Conservation (phyloP, 2,113 vertebrate genomes). For the Leptobrachium leishanense region DNA sequence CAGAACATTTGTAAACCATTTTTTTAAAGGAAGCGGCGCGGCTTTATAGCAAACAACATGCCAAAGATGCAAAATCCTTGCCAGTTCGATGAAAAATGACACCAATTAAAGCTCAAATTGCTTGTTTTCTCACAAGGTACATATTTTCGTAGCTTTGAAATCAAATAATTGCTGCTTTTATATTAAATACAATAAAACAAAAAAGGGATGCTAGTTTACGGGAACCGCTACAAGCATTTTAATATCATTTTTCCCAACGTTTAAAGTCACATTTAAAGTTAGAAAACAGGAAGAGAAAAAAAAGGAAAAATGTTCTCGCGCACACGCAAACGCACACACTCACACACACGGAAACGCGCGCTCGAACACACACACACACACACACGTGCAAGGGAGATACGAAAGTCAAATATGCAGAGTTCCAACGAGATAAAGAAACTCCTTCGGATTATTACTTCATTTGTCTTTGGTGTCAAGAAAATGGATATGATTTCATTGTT, state of each 20-base stretch:
- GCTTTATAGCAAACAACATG: slow-evolving; percentile 88
- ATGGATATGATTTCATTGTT: slow-evolving; percentile 86
- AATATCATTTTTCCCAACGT: slow-evolving; percentile 85
- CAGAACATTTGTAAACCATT: slow-evolving; percentile 81
- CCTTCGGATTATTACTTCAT: slow-evolving; percentile 84
- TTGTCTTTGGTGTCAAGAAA: slow-evolving; percentile 86
- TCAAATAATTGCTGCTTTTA: slow-evolving; percentile 98
- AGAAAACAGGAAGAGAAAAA: slow-evolving; percentile 81
- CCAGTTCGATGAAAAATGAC: slow-evolving; percentile 93
- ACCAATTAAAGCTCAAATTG: slow-evolving; percentile 98
- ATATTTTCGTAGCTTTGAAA: slow-evolving; percentile 99
- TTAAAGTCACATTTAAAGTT: slow-evolving; percentile 81
- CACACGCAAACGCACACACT: no score
- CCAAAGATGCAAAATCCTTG: slow-evolving; percentile 95
- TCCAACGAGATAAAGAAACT: slow-evolving; percentile 86
- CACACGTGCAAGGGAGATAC: no score
- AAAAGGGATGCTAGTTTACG: slow-evolving; percentile 88
- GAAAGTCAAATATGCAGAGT: slow-evolving; percentile 79
- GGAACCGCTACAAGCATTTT: slow-evolving; percentile 92
- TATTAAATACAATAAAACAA: slow-evolving; percentile 96
- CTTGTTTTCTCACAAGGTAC: slow-evolving; percentile 99
- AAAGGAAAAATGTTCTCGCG: no score
- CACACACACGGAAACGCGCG: no score
- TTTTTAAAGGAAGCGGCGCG: slow-evolving; percentile 89
- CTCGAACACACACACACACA: no score